Base-by-base conservation (phyloP, 2,113 vertebrate species). In the Eolophus roseicapilla region DNA sequence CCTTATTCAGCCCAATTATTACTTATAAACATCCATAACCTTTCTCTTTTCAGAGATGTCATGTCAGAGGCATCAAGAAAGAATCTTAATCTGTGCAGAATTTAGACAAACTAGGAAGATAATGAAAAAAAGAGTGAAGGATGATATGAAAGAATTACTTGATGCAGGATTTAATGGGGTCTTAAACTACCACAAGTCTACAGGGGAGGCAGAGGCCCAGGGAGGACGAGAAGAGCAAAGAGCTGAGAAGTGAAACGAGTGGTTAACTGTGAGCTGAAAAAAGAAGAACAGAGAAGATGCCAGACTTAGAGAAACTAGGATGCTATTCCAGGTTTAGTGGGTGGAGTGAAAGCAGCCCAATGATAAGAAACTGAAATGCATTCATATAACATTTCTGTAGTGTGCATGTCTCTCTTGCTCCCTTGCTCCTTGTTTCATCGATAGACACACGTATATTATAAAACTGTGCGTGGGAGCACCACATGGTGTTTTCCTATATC, bases 401-500 rank as follows among this genome's bases (percentile, higher is more conserved):
- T 12, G 59, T 5, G 7, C 57, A 41, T 65, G 55, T 39, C 83
- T 91, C 74, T 35, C 28, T 86, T 73, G 90, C 84, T 92, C 83
- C 74, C 62, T 57, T 59, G 55, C 55, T 59, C 20, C 33, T 33
- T 44, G 57, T 21, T 88, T 73, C 83, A 65, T 64, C 8, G 83
- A 89, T 16, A 96, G 95, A 96, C 92, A 65, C 64, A 60, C 49
- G 9, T 60, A 63, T 33, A 88, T 96, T 96, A 93, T 86, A 95
- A 92, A 95, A 49, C 88, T 6, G 0, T 62, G 90, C 0, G 96
- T 96, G 93, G 96, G 95, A 93, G 86, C 43, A 78, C 83, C 93
- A 92, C 92, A 91, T 84, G 93, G 90, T 95, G 88, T 80, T 93
- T 96, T 92, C 92, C 83, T 92, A 0, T 73, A 78, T 62, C 53